Base-by-base conservation (phyloP, 2,888 invertebrate species). In the Parelbella ahira region DNA sequence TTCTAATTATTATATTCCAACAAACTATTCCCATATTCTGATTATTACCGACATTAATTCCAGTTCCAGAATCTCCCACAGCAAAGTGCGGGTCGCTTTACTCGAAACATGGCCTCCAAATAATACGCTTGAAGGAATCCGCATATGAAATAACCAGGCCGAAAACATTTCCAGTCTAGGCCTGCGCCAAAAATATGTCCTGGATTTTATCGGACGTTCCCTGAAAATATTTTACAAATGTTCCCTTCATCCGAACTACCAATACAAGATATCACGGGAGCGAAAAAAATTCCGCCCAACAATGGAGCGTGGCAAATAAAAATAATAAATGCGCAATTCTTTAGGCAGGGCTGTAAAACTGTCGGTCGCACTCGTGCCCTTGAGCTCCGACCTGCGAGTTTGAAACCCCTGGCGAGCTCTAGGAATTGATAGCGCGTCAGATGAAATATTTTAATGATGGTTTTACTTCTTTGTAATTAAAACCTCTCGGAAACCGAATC, bases 241-340 rank as follows among this genome's bases (percentile, higher is more conserved):
- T 41, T 21, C 51, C 43, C 48, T 18, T 8, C 24, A 18, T 1
- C 23, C 30, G 19, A 32, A 39, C 32, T 33, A 33, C 54, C 65
- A 66, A 66, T 67, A 79, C 72, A 75, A 71, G 76, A 67, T 68
- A 72, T 70, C 65, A 69, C 50, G 56, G 54, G 54, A 66, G 56
- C 74, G 68, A 65, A 68, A 73, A 75, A 76, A 73, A 68, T 48
- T 36, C 45, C 49, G 41, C 51, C 54, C 55, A 55, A 74, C 74
- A 78, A 74, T 71, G 68, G 69, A 46, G 67, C 65, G 67, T 62
- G 60, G 71, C 68, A 67, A 73, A 84, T 84, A 84, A 84, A 84
- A 74, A 84, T 82, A 84, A 83, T 79, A 82, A 84, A 86, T 78
- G 81, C 67, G 73, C 82, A 66, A 83, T 86, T 77, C 75, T 81